Percentiles rank a stretch among this genome's conserved stretches.
phyloP scores from a whole-genome alignment of 2,113 vertebrate genomes.

The Mandrillus leucophaeus region DNA sequence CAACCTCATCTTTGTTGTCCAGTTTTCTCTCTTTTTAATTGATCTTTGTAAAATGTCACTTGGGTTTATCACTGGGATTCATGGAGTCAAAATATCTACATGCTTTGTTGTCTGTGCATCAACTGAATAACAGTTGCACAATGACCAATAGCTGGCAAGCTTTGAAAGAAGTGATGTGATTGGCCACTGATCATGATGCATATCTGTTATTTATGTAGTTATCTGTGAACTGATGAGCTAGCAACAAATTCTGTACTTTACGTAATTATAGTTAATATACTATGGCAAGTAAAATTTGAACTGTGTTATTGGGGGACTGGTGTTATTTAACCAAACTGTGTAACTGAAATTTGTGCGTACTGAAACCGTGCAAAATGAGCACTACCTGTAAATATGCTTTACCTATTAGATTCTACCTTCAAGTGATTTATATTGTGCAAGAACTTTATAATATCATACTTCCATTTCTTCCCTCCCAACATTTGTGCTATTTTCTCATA shows the following conservation, averaged over 20 bases:
- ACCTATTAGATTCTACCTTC: neutral
- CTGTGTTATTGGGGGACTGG: neutral
- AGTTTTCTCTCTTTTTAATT: neutral
- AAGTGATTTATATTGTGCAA: neutral
- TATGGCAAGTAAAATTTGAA: neutral
- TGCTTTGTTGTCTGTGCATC: neutral
- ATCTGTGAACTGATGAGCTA: neutral
- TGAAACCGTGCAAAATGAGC: neutral
- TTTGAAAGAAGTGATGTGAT: neutral
- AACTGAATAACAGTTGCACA: neutral
- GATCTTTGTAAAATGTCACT: neutral
- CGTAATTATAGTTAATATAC: neutral
- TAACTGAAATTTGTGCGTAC: neutral
- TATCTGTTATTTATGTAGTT: neutral
- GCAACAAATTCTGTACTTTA: neutral
- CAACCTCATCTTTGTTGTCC: neutral
- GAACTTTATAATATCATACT: neutral
- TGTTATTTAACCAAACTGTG: neutral
- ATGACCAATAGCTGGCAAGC: neutral
- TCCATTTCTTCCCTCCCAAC: neutral
- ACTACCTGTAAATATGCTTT: neutral
- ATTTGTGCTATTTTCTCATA: neutral
- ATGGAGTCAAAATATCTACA: neutral
- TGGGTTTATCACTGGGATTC: conserved; percentile 2
- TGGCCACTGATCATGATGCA: neutral